Percentiles rank a stretch among this genome's conserved stretches.
phyloP scores from a whole-genome alignment of 2,888 invertebrate genomes.

The Amphipyra berbera region DNA sequence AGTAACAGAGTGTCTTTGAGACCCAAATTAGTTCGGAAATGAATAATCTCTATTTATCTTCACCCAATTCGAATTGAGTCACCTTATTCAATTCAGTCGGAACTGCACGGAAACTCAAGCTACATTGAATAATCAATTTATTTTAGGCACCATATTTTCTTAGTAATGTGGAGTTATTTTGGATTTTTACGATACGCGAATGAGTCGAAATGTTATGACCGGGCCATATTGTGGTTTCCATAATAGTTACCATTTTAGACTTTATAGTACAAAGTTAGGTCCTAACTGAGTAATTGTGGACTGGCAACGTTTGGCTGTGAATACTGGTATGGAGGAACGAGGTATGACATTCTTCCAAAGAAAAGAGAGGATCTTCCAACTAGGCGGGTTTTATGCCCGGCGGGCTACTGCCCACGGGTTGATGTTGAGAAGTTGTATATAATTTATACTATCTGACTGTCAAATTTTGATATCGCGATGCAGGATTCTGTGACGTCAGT shows the following conservation, averaged over 20 bases:
- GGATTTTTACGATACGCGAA: constrained; percentile 18
- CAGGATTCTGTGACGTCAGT: no score
- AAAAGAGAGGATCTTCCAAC: no score
- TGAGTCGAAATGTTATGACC: constrained; percentile 11
- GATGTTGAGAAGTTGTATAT: no score
- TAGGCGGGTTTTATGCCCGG: no score
- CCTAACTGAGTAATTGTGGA: background rate
- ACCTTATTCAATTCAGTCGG: constrained; percentile 22
- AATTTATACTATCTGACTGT: no score
- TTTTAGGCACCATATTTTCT: constrained; percentile 10
- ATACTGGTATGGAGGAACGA: no score
- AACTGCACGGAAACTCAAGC: background rate
- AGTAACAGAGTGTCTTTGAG: no score
- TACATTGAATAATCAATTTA: constrained; percentile 11
- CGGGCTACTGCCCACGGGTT: no score
- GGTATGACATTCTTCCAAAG: no score
- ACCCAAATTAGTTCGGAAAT: constrained; percentile 4
- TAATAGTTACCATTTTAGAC: constrained; percentile 28
- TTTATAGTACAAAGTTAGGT: constrained; percentile 22
- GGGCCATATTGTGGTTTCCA: constrained; percentile 1
- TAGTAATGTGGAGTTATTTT: constrained; percentile 8
- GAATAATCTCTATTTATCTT: constrained; percentile 30
- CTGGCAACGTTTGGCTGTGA: background rate
- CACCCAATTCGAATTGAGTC: constrained; percentile 30
- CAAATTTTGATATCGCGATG: no score